Base-by-base conservation (phyloP, 2,113 vertebrate species). In the Lasiurus cinereus region DNA sequence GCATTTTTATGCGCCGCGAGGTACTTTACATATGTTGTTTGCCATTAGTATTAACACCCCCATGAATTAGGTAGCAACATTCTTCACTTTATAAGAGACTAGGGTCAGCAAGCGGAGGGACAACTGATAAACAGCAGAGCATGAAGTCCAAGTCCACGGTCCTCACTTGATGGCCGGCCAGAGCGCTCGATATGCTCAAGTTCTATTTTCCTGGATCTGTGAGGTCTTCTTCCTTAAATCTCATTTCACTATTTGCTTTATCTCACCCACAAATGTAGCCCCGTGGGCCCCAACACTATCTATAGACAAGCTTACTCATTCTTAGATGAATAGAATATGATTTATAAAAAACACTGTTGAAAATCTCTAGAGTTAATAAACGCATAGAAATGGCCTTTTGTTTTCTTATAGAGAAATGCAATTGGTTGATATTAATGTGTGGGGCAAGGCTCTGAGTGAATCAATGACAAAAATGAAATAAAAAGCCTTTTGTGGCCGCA, bases 1-100 rank as follows among this genome's bases (percentile, higher is more conserved):
- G 43, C 21, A 64, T 21, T 85, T 94, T 88, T 18, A 79, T 52
- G 14, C 59, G 16, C 69, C 79, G 18, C 43, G 79, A 62, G 7
- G 6, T 46, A 82, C 36, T 91, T 84, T 39, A 11, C 50, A 52
- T 72, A 29, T 29, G 8, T 36, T 62, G 52, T 33, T 8, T 69
- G 56, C 50, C 36, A 69, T 66, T n/a, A 62, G 27, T 83, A 88
- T 52, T 83, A 95, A 80, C 31, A 88, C n/a, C 59, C 24, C 22
- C 33, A 50, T 72, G 66, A 93, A 62, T 36, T 91, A 82, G 43
- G 48, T 14, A 90, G 64, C 6, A 78, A 5, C 5, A 46, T 22
- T 18, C 62, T 89, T 92, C 62, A 87, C 52, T 83, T 80, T 66
- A 50, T 70, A 87, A 74, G 14, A 96, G 69, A 31, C 7, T 15